These are phyloP conservation scores for Ornithoptera priamus DNA, from an alignment of 2,888 invertebrate genomes.

Conservation along the genomic window DNA sequence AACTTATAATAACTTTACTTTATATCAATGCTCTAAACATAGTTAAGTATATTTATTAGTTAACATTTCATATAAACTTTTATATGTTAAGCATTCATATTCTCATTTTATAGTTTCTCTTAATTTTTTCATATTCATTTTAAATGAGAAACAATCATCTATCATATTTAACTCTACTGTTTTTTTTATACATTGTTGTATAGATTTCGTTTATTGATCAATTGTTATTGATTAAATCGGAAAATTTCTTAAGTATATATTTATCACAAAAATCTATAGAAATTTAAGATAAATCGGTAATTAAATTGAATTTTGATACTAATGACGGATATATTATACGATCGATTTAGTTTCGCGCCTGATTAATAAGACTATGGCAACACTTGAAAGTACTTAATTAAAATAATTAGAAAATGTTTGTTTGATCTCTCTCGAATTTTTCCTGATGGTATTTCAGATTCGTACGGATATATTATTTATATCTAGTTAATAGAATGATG, in stretches of 20 bases:
- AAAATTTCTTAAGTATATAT: too few species aligned
- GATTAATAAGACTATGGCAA: not conserved
- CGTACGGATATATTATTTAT: not conserved
- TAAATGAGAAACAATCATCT: not conserved
- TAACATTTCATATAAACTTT: too few species aligned
- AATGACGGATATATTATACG: too few species aligned
- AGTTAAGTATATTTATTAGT: too few species aligned
- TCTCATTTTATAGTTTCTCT: not conserved
- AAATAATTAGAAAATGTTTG: not conserved
- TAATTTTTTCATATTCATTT: not conserved
- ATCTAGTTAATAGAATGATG: slow-evolving; percentile 7
- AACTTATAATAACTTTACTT: not conserved
- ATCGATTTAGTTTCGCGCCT: not conserved
- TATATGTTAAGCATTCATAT: not conserved
- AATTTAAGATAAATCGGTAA: too few species aligned
- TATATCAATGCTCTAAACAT: too few species aligned
- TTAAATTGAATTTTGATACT: too few species aligned
- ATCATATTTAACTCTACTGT: not conserved
- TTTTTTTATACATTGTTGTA: not conserved
- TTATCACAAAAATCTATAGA: too few species aligned
- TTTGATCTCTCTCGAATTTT: not conserved
- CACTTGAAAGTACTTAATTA: not conserved
- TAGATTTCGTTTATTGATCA: too few species aligned
- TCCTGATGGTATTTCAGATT: not conserved
- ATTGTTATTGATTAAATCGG: too few species aligned